Percentiles rank a stretch among this genome's conserved stretches.
Conservation (phyloP, 2,888 invertebrate species). For the Danaus chrysippus region DNA sequence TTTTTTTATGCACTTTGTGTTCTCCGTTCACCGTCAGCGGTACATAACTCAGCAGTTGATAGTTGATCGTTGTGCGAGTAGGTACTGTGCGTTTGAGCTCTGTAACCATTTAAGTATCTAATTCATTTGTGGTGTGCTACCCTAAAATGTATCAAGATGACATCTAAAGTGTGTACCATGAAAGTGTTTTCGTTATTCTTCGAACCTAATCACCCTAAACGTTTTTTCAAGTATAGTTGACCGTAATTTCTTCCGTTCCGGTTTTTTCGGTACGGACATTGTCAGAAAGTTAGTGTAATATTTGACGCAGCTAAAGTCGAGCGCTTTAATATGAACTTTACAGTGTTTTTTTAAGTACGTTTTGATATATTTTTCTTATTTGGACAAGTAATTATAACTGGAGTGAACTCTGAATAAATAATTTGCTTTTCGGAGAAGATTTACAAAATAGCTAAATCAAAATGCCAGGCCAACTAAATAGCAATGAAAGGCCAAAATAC, state of each 20-base stretch:
- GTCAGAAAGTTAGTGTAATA: conserved; percentile 20
- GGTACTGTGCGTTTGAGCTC: conserved; percentile 1
- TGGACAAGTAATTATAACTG: too few species aligned
- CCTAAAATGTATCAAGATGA: conserved; percentile 75
- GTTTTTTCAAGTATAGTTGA: conserved; percentile 77
- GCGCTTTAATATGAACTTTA: conserved; percentile 7
- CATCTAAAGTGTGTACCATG: conserved; percentile 58
- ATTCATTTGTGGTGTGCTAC: conserved; percentile 24
- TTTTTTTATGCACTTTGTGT: background rate
- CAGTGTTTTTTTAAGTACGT: conserved; percentile 8
- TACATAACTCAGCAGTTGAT: conserved; percentile 19
- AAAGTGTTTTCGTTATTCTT: conserved; percentile 66
- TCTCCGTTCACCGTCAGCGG: background rate
- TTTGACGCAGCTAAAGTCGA: conserved; percentile 17
- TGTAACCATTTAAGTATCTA: conserved; percentile 2
- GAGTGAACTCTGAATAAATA: background rate
- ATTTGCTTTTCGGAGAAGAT: conserved; percentile 5
- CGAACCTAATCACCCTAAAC: conserved; percentile 70
- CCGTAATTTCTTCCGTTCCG: conserved; percentile 38
- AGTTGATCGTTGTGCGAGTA: conserved; percentile 9
- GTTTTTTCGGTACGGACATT: conserved; percentile 28
- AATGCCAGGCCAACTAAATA: conserved; percentile 11
- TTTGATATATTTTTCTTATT: conserved; percentile 10
- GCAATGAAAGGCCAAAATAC: conserved; percentile 57
- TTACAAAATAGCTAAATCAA: conserved; percentile 8